Evolutionary conservation across 2,888 invertebrate species (phyloP).

Genomic region (Phyllotreta cruciferae): DNA sequence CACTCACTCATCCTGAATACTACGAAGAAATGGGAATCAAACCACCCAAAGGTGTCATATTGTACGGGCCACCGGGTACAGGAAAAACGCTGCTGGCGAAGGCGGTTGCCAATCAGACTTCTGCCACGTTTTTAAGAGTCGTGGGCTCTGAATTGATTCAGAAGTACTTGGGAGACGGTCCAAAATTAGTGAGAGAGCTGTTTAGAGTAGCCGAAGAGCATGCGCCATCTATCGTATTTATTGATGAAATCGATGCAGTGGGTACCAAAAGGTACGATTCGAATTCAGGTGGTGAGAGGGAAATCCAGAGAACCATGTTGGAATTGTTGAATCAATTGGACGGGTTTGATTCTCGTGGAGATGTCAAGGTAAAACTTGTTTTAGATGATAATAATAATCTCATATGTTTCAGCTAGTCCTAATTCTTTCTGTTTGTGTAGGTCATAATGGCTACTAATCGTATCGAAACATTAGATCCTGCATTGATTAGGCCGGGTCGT

Average conservation of each 20-base stretch:
- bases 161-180: conserved; percentile 98
- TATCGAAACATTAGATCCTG: conserved; percentile 98
- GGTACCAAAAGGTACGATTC: conserved; percentile 99
- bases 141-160: conserved; percentile 99
- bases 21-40: conserved; percentile 99
- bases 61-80: conserved; percentile 98
- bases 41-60: conserved; percentile 98
- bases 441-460: conserved; percentile 98
- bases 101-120: conserved; percentile 99
- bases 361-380: conserved; percentile 78
- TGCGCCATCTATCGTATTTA: conserved; percentile 99
- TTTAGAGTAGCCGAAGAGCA: conserved; percentile 99
- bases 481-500: conserved; percentile 96
- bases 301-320: conserved; percentile 99
- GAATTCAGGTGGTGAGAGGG: conserved; percentile 98
- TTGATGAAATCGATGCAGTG: conserved; percentile 99
- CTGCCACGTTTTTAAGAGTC: conserved; percentile 97
- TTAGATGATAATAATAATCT: conserved; percentile 1
- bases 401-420: neutral
- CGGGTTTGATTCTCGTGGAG: conserved; percentile 95
- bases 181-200: conserved; percentile 95
- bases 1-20: conserved; percentile 98
- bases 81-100: conserved; percentile 98
- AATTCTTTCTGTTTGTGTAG: conserved; percentile 59
- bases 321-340: conserved; percentile 98